A percentile compares a stretch with the other conserved stretches of the same genome.
phyloP scores from a whole-genome alignment of 1,140 invertebrate species.

The Colletes latitarsis region DNA sequence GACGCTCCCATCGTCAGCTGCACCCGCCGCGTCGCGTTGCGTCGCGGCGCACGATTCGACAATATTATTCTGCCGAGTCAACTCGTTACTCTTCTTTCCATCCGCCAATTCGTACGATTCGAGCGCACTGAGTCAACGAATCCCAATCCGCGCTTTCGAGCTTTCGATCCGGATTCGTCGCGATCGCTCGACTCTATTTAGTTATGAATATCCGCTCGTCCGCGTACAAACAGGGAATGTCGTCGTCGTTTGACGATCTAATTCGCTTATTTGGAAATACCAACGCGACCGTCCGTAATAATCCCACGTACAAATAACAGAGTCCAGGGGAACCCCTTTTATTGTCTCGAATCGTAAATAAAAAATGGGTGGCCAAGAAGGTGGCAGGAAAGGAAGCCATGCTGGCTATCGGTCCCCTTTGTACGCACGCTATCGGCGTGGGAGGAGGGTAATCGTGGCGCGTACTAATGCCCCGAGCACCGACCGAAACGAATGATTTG shows the following conservation, averaged over 20 bases:
- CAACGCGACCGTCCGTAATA: background rate
- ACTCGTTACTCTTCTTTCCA: conserved; percentile 48
- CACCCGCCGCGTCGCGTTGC: background rate
- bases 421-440: too few relatives aligned
- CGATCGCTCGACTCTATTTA: conserved; percentile 9
- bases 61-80: conserved; percentile 50
- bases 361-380: too few relatives aligned
- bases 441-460: conserved; percentile 28
- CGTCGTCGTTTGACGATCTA: too few relatives aligned
- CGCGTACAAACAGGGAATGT: conserved; percentile 11
- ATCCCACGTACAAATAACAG: too few relatives aligned
- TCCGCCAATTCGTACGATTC: conserved; percentile 32
- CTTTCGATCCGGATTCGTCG: conserved; percentile 22
- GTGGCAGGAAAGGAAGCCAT: too few relatives aligned
- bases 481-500: conserved; percentile 69
- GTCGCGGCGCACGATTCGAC: background rate
- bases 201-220: background rate
- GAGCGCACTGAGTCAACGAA: conserved; percentile 7
- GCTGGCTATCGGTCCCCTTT: background rate
- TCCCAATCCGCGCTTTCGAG: conserved; percentile 18
- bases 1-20: conserved; percentile 43
- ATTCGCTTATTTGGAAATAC: conserved; percentile 10
- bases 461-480: conserved; percentile 59
- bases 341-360: too few relatives aligned
- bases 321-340: too few relatives aligned